phyloP scores from a whole-genome alignment of 35 echinoderm and acorn worm species.

The Holothuria glaberrima region DNA sequence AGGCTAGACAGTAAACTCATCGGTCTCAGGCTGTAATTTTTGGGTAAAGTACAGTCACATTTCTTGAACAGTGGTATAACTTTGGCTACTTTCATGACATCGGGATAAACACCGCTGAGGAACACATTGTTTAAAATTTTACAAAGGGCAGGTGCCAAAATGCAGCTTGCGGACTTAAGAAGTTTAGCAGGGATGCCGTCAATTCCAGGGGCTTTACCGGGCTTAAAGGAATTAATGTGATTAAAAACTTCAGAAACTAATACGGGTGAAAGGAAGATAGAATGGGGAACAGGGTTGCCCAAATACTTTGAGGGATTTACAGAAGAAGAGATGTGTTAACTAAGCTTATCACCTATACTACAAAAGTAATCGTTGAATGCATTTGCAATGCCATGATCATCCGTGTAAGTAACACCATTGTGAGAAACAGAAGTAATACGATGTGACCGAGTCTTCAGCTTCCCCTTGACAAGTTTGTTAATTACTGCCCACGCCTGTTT shows the following conservation, averaged over 20 bases:
- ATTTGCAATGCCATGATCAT: not conserved
- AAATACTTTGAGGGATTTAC: not conserved
- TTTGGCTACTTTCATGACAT: not conserved
- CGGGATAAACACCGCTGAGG: not conserved
- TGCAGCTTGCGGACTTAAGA: not conserved
- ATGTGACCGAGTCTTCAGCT: not conserved
- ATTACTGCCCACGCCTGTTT: not conserved
- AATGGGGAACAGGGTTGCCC: not conserved
- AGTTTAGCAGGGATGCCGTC: not conserved
- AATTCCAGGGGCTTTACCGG: not conserved
- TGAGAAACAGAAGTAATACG: not conserved
- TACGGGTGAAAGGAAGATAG: slow-evolving; percentile 1
- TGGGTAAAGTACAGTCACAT: not conserved
- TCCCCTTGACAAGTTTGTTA: not conserved
- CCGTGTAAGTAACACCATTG: not conserved
- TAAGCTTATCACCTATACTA: not conserved
- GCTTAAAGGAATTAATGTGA: not conserved
- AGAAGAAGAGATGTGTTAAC: not conserved
- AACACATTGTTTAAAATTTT: not conserved
- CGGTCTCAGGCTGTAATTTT: not conserved
- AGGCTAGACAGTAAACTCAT: not conserved
- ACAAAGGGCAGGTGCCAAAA: not conserved
- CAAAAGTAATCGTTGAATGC: not conserved
- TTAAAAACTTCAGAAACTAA: not conserved
- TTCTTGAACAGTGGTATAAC: not conserved